Conservation (phyloP, 2,888 invertebrate species). For the Gerris lacustris region DNA sequence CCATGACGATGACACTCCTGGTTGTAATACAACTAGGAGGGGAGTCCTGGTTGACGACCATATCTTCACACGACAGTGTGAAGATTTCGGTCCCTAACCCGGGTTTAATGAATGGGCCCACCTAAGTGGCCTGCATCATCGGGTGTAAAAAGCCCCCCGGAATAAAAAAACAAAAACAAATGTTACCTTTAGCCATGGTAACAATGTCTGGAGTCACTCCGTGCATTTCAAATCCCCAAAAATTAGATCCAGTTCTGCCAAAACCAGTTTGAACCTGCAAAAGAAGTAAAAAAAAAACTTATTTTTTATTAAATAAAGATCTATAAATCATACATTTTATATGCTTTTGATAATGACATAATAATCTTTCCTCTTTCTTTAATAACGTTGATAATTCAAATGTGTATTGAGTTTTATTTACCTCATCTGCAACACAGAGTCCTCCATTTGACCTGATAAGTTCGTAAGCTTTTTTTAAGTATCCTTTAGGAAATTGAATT, state of each 20-base stretch:
- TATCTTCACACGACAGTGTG: no score
- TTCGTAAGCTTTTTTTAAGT: slow-evolving; percentile 65
- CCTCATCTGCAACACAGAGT: slow-evolving; percentile 83
- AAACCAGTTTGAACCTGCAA: slow-evolving; percentile 86
- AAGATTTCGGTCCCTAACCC: no score
- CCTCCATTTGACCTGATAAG: slow-evolving; percentile 71
- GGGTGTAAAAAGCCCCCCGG: no score
- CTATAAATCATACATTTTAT: background rate
- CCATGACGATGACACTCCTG: no score
- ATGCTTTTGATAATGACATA: no score
- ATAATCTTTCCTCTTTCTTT: no score
- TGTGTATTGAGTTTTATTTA: slow-evolving; percentile 33
- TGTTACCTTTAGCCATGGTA: slow-evolving; percentile 71
- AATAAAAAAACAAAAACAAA: no score
- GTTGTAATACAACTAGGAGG: no score
- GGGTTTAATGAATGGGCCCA: no score
- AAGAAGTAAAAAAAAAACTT: background rate
- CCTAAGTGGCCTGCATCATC: no score
- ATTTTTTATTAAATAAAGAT: background rate
- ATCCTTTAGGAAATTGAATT: slow-evolving; percentile 83
- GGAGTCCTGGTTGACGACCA: no score
- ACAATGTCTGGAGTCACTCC: slow-evolving; percentile 83
- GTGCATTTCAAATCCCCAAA: slow-evolving; percentile 92
- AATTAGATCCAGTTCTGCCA: slow-evolving; percentile 83
- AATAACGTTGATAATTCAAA: no score